phyloP scores from a whole-genome alignment of 2,888 invertebrate species.

The Allygus modestus region DNA sequence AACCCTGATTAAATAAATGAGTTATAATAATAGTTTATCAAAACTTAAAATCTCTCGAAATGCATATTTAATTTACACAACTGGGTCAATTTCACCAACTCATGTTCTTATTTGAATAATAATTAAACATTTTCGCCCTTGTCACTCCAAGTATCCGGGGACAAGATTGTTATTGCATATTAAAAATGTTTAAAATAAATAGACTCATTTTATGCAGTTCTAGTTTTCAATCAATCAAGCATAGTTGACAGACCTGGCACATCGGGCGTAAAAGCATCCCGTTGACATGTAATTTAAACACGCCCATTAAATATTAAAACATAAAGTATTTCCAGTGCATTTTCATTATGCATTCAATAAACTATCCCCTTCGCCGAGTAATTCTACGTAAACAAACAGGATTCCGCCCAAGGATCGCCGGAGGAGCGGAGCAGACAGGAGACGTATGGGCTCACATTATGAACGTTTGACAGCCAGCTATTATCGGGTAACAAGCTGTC shows the following conservation, averaged over 20 bases:
- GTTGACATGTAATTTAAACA: not conserved
- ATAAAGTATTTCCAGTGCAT: not conserved
- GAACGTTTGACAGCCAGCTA: constrained; percentile 23
- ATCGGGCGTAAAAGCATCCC: not conserved
- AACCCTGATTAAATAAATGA: too few relatives aligned
- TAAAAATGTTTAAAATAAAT: too few relatives aligned
- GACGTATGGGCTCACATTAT: constrained; percentile 29
- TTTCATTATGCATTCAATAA: constrained; percentile 13
- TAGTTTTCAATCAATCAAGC: not conserved
- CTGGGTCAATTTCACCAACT: too few relatives aligned
- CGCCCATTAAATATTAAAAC: not conserved
- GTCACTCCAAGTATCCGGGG: too few relatives aligned
- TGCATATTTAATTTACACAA: too few relatives aligned
- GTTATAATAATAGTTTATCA: too few relatives aligned
- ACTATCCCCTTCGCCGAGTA: not conserved
- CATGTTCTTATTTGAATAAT: not conserved
- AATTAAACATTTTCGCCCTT: too few relatives aligned
- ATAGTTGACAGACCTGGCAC: not conserved
- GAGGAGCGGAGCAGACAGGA: not conserved
- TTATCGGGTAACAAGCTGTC: constrained; percentile 26
- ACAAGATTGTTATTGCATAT: too few relatives aligned
- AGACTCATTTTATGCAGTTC: too few relatives aligned
- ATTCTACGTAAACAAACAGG: constrained; percentile 24
- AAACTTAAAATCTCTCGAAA: too few relatives aligned
- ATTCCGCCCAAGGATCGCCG: not conserved